Percentiles rank a stretch among this genome's conserved stretches.
phyloP scores from a whole-genome alignment of 37 sponge, comb jelly and placozoan species.

The Aphrocallistes beatrix region DNA sequence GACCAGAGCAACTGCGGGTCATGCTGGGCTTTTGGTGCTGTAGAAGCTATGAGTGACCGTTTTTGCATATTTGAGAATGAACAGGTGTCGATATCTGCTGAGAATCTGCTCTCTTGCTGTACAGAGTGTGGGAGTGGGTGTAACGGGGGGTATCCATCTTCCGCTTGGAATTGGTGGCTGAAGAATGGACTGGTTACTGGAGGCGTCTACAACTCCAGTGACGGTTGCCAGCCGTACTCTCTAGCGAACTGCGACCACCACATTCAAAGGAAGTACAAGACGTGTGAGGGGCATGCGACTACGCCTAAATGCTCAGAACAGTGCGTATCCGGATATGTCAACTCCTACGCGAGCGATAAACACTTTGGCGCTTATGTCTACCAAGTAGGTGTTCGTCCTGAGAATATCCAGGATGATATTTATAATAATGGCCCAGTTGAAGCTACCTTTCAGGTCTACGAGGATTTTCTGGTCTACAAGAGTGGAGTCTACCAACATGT shows the following conservation, averaged over 20 bases:
- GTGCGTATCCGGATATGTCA: conserved; percentile 54
- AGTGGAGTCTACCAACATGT: conserved; percentile 31
- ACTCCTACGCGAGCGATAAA: conserved; percentile 32
- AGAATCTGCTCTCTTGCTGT: conserved; percentile 76
- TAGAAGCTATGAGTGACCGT: conserved; percentile 88
- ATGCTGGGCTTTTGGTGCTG: conserved; percentile 99
- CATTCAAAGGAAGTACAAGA: conserved; percentile 27
- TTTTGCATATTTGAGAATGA: conserved; percentile 54
- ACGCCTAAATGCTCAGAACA: conserved; percentile 54
- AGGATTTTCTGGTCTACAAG: conserved; percentile 82
- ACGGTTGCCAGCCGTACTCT: conserved; percentile 82
- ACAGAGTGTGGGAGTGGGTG: conserved; percentile 79
- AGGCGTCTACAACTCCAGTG: conserved; percentile 45
- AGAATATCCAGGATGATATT: conserved; percentile 79
- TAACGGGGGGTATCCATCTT: conserved; percentile 47
- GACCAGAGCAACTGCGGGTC: conserved; percentile 92
- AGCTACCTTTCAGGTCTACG: conserved; percentile 75
- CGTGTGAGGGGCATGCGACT: conserved; percentile 19
- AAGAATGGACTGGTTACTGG: conserved; percentile 81
- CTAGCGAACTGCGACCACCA: conserved; percentile 82
- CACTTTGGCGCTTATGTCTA: conserved; percentile 61
- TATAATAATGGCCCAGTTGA: conserved; percentile 96
- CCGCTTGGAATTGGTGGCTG: conserved; percentile 61
- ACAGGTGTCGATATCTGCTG: conserved; percentile 76
- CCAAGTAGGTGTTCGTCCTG: conserved; percentile 5